These are phyloP conservation scores for Eudyptes chrysolophus DNA, from an alignment of 2,113 vertebrate species.

Conservation along the genomic window DNA sequence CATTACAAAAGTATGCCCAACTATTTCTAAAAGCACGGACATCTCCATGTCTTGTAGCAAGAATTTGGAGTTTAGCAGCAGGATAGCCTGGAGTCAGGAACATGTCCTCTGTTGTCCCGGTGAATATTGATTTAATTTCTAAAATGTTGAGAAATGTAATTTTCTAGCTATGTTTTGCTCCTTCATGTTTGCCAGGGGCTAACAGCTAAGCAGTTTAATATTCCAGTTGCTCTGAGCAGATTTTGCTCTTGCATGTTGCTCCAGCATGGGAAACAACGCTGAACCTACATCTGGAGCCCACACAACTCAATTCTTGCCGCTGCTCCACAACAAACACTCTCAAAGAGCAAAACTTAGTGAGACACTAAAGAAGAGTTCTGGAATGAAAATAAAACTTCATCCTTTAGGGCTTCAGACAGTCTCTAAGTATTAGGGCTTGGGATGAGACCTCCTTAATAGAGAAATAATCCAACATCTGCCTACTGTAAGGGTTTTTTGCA, in stretches of 20 bases:
- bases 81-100: background rate
- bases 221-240: background rate
- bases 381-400: background rate
- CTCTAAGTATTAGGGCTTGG: background rate
- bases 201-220: background rate
- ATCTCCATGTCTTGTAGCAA: background rate
- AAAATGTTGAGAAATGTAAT: slow-evolving; percentile 6
- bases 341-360: background rate
- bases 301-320: background rate
- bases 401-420: background rate
- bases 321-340: background rate
- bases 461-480: slow-evolving; percentile 34
- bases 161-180: background rate
- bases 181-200: background rate
- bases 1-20: background rate
- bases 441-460: background rate
- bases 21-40: background rate
- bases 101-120: background rate
- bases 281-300: slow-evolving; percentile 28
- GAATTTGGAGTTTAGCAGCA: background rate
- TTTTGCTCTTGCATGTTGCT: background rate
- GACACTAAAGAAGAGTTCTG: background rate
- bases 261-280: background rate
- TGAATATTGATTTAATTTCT: background rate
- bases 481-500: slow-evolving; percentile 9